phyloP scores from a whole-genome alignment of 2,113 vertebrate species.

The Myanophis thanlyinensis region DNA sequence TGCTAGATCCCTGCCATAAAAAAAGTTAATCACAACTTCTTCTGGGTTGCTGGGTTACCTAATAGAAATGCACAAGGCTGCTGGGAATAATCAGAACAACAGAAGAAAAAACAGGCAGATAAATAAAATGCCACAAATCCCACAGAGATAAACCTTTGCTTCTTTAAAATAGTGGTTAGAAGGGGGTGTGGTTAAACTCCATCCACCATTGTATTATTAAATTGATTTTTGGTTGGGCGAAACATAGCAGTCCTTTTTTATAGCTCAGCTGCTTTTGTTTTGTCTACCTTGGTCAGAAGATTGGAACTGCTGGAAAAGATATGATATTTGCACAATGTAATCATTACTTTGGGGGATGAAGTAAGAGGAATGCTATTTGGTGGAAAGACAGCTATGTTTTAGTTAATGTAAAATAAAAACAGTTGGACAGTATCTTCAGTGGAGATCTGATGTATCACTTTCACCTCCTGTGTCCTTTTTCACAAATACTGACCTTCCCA shows the following conservation, averaged over 20 bases:
- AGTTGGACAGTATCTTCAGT: neutral
- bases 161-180: slow-evolving; percentile 43
- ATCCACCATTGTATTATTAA: slow-evolving; percentile 64
- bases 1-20: slow-evolving; percentile 49
- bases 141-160: slow-evolving; percentile 63
- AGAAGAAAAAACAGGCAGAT: slow-evolving; percentile 1
- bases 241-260: slow-evolving; percentile 55
- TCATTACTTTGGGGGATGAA: neutral
- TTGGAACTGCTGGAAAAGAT: slow-evolving; percentile 27
- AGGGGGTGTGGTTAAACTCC: slow-evolving; percentile 49
- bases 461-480: neutral
- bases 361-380: neutral
- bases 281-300: slow-evolving; percentile 44
- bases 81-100: slow-evolving; percentile 65
- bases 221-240: slow-evolving; percentile 50
- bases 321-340: neutral
- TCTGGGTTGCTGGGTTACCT: slow-evolving; percentile 64
- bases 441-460: neutral
- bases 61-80: slow-evolving; percentile 65
- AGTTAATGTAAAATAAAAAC: neutral
- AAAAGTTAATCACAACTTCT: slow-evolving; percentile 63
- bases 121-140: slow-evolving; percentile 48
- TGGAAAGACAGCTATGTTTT: neutral
- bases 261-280: slow-evolving; percentile 52
- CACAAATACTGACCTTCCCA: neutral